Conservation (phyloP, 2,797 vertebrate species). For the Manis pentadactyla region DNA sequence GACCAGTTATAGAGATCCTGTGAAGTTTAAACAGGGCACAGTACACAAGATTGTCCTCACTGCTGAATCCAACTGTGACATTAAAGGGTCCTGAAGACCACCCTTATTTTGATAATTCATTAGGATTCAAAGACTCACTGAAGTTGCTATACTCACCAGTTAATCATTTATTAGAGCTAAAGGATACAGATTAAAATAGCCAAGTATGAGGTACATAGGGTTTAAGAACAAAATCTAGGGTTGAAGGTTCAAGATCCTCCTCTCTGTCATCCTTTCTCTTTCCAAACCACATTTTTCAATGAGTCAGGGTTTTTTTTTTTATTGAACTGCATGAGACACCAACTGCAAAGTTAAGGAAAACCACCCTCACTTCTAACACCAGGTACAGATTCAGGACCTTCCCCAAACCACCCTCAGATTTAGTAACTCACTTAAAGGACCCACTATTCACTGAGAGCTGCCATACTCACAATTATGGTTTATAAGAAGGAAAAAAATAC, state of each 20-base stretch:
- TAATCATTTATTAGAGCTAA: neutral
- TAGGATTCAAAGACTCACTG: neutral
- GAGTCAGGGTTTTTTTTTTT: neutral
- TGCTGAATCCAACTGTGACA: neutral
- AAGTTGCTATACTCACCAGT: neutral
- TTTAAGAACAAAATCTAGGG: neutral
- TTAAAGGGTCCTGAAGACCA: neutral
- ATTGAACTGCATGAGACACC: neutral
- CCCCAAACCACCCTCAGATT: neutral
- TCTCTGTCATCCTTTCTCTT: neutral
- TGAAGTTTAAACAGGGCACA: neutral
- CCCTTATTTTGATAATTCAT: neutral
- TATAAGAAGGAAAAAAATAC: neutral
- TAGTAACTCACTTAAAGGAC: neutral
- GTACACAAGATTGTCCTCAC: accelerated
- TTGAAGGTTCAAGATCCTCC: neutral
- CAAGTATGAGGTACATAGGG: neutral
- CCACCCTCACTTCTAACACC: neutral
- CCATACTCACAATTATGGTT: neutral
- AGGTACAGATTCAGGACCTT: neutral
- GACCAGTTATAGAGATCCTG: neutral
- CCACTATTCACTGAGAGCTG: neutral
- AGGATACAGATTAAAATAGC: neutral
- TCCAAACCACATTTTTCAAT: neutral
- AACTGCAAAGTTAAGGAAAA: neutral